Evolutionary conservation across 2,888 invertebrate species (phyloP).

Genomic region (Norana najaformis): DNA sequence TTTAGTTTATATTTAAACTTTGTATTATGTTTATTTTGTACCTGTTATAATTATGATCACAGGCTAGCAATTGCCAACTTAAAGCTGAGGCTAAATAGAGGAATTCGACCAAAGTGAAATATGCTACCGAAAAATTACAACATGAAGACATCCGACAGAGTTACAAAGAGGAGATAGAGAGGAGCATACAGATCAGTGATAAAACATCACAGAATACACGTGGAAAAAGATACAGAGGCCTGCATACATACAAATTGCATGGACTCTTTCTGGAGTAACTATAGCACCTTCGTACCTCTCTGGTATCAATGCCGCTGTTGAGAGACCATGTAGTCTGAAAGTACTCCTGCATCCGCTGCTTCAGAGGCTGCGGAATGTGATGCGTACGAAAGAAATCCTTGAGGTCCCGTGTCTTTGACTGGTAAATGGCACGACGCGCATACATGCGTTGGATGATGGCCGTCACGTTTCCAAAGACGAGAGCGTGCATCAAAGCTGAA

Average conservation of each 20-base stretch:
- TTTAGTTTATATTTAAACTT: too few relatives aligned
- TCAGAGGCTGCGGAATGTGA: conserved; percentile 85
- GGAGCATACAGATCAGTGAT: too few relatives aligned
- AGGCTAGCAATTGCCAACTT: too few relatives aligned
- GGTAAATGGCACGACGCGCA: conserved; percentile 86
- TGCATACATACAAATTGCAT: too few relatives aligned
- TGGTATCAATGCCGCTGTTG: conserved; percentile 93
- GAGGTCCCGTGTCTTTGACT: conserved; percentile 89
- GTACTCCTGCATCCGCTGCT: conserved; percentile 93
- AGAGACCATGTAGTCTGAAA: conserved; percentile 97
- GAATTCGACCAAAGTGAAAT: too few relatives aligned
- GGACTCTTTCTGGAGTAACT: neutral
- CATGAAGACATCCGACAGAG: too few relatives aligned
- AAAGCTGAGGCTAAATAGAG: too few relatives aligned
- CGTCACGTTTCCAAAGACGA: conserved; percentile 95
- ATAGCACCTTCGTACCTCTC: conserved; percentile 74
- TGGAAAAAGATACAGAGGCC: neutral
- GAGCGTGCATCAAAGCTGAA: conserved; percentile 93
- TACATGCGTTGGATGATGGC: conserved; percentile 97
- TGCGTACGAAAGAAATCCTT: conserved; percentile 92
- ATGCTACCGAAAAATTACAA: too few relatives aligned
- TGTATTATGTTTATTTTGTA: too few relatives aligned
- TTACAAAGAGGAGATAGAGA: too few relatives aligned
- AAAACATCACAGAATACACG: neutral
- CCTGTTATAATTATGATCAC: too few relatives aligned